phyloP scores from a whole-genome alignment of 2,888 invertebrate species.

The Hymenopus coronatus region DNA sequence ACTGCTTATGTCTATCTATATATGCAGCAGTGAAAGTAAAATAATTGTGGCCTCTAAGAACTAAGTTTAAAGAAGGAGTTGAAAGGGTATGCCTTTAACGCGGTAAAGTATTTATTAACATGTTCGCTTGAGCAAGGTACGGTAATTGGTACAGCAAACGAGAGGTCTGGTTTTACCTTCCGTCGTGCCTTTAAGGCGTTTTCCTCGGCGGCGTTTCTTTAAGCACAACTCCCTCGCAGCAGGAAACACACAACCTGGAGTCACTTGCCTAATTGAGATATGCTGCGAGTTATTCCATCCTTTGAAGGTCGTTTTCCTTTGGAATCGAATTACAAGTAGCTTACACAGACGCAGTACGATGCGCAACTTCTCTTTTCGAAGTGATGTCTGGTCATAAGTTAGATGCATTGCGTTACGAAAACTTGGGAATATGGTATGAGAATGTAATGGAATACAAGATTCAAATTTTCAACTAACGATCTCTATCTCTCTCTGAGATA shows the following conservation, averaged over 20 bases:
- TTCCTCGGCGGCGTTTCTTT: neutral
- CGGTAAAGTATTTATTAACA: constrained; percentile 15
- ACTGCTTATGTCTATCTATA: neutral
- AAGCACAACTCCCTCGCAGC: neutral
- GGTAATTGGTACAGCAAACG: constrained; percentile 2
- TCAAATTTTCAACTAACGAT: no score
- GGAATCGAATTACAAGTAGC: neutral
- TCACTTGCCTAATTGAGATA: neutral
- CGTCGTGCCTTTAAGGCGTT: neutral
- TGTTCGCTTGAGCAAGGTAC: neutral
- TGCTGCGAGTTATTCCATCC: neutral
- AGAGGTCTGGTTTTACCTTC: neutral
- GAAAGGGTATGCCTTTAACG: constrained; percentile 2
- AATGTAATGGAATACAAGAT: no score
- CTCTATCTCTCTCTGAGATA: no score
- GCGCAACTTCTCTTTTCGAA: no score
- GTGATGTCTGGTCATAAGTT: neutral
- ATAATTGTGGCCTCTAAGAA: neutral
- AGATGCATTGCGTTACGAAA: neutral
- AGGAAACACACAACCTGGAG: neutral
- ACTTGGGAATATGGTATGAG: no score
- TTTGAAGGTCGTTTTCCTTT: neutral
- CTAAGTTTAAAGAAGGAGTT: neutral
- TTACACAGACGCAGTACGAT: neutral
- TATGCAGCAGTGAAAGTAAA: neutral